Evolutionary conservation across 2,888 invertebrate species (phyloP), one percentile per base, ranked within the genome.

Genomic region (Melikaiella ostensackeni): DNA sequence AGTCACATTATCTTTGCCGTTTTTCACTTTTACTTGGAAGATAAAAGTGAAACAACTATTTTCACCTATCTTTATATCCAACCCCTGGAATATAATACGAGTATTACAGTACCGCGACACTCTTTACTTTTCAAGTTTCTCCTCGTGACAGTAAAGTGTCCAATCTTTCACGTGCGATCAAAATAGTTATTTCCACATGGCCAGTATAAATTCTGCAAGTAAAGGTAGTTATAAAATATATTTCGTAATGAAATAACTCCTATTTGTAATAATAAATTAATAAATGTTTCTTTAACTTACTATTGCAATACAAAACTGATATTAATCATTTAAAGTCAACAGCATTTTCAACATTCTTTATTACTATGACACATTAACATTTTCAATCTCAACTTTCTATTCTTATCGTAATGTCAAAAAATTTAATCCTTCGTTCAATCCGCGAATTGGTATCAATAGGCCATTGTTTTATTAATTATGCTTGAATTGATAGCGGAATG

Each of bases 81-180:
- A n/a, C n/a, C n/a, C n/a, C n/a, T n/a, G n/a, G n/a, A n/a, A n/a
- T n/a, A n/a, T n/a, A n/a, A n/a, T n/a, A n/a, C n/a, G n/a, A n/a
- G n/a, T n/a, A n/a, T n/a, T n/a, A n/a, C n/a, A n/a, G n/a, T n/a
- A n/a, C n/a, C n/a, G n/a, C n/a, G n/a, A n/a, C n/a, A n/a, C n/a
- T n/a, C n/a, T n/a, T n/a, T n/a, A n/a, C n/a, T n/a, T n/a, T n/a
- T n/a, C n/a, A n/a, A n/a, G n/a, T n/a, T n/a, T n/a, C n/a, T n/a
- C n/a, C n/a, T n/a, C n/a, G n/a, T n/a, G n/a, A n/a, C n/a, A n/a
- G n/a, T n/a, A n/a, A n/a, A n/a, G n/a, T n/a, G n/a, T n/a, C n/a
- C n/a, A n/a, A n/a, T 66, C 66, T 66, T 42, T 66, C 46, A n/a
- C 30, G 46, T 30, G 50, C 46, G 66, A 70, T 70, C 66, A 70